Conservation (phyloP, 92 coral and sea anemone species). For the Phymanthus crucifer region DNA sequence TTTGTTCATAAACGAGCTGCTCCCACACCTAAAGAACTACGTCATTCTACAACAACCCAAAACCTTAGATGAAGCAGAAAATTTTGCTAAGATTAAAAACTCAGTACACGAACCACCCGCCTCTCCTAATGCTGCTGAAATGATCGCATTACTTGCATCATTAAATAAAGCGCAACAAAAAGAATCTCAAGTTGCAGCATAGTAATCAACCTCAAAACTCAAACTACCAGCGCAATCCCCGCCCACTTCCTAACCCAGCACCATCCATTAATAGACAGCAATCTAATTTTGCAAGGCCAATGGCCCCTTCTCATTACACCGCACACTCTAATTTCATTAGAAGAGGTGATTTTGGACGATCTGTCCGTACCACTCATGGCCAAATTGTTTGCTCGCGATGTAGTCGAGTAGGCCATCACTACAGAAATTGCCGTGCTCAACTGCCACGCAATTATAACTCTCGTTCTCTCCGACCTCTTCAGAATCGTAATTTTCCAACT, state of each 20-base stretch:
- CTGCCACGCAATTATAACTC: background rate
- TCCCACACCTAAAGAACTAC: background rate
- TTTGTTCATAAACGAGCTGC: background rate
- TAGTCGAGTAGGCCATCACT: background rate
- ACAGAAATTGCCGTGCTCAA: background rate
- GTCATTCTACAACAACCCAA: constrained; percentile 3
- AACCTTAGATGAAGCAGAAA: background rate
- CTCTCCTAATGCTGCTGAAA: background rate
- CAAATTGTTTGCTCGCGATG: background rate
- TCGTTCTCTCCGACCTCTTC: background rate
- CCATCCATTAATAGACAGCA: too few relatives aligned
- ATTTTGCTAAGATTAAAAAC: background rate
- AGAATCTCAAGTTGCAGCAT: too few relatives aligned
- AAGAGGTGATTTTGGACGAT: background rate
- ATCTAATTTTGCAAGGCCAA: too few relatives aligned
- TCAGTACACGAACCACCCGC: background rate
- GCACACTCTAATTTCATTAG: background rate
- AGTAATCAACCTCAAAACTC: background rate
- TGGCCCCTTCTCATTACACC: too few relatives aligned
- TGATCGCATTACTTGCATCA: background rate
- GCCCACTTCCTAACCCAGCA: background rate
- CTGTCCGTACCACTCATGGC: background rate
- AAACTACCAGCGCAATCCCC: background rate
- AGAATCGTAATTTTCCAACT: background rate
- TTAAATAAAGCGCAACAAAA: background rate